A percentile compares a stretch with the other conserved stretches of the same genome.
Conservation (phyloP, 2,113 vertebrate species). For the Chionodraco myersi region DNA sequence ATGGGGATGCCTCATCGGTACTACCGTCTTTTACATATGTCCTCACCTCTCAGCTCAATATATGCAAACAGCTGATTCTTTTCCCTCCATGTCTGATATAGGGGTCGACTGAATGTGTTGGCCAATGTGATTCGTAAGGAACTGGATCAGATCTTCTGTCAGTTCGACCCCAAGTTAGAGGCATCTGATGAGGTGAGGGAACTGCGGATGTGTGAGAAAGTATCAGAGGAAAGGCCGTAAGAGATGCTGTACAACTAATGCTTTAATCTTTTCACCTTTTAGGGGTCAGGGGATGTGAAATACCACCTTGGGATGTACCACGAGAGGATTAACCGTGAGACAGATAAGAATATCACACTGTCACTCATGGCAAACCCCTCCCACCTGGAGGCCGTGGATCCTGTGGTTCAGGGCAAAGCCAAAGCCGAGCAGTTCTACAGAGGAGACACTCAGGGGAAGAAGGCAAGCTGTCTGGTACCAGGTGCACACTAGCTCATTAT, state of each 20-base stretch:
- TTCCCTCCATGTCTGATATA: constrained; percentile 49
- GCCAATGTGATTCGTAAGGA: constrained; percentile 95
- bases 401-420: constrained; percentile 95
- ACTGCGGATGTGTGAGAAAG: background rate
- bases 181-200: constrained; percentile 89
- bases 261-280: background rate
- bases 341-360: constrained; percentile 90
- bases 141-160: constrained; percentile 95
- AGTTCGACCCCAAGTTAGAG: constrained; percentile 94
- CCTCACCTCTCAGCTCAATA: constrained; percentile 9
- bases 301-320: constrained; percentile 96
- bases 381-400: constrained; percentile 91
- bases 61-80: background rate
- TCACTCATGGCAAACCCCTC: constrained; percentile 94
- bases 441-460: constrained; percentile 90
- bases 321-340: constrained; percentile 91
- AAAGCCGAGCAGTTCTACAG: constrained; percentile 97
- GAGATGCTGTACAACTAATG: too few relatives aligned
- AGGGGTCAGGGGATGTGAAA: constrained; percentile 93
- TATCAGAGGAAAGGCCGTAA: background rate
- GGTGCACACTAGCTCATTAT: background rate
- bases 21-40: constrained; percentile 15
- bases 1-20: constrained; percentile 98
- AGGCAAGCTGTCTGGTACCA: constrained; percentile 37
- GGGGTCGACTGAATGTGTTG: constrained; percentile 92